Conservation (phyloP, 2,113 vertebrate species). For the Cebus imitator region DNA sequence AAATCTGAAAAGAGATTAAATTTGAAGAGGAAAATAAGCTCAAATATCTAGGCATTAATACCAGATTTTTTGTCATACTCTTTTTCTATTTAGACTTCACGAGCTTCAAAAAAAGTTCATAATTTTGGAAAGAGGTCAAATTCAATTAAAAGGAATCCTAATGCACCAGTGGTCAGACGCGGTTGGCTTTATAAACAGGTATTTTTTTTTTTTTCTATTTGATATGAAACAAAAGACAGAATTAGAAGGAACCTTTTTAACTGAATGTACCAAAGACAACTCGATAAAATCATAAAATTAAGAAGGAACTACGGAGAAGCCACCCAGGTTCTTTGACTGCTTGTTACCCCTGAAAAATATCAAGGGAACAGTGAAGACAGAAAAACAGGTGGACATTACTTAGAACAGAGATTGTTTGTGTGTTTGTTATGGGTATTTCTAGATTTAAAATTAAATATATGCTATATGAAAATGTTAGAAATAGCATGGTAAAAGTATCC, state of each 20-base stretch:
- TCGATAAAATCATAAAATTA: background rate
- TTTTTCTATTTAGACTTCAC: slow-evolving; percentile 89
- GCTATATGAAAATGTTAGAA: background rate
- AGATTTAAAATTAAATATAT: slow-evolving; percentile 19
- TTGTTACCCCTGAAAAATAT: background rate
- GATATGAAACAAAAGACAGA: background rate
- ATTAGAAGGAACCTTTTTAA: background rate
- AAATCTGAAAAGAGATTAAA: slow-evolving; percentile 35
- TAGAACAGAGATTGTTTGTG: background rate
- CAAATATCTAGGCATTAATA: background rate
- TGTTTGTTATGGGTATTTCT: background rate
- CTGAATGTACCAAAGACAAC: background rate
- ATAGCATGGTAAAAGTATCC: background rate
- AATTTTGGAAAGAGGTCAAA: slow-evolving; percentile 99
- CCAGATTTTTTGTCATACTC: slow-evolving; percentile 54
- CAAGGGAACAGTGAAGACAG: background rate
- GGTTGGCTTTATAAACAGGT: slow-evolving; percentile 99
- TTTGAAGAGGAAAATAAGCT: slow-evolving; percentile 24
- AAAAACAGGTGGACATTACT: background rate
- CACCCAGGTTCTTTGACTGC: background rate
- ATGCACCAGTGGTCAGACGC: slow-evolving; percentile 93
- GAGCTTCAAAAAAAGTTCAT: slow-evolving; percentile 96
- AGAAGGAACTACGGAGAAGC: background rate
- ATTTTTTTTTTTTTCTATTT: slow-evolving; percentile 27
- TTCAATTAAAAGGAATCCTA: slow-evolving; percentile 96